phyloP scores from a whole-genome alignment of 2,888 invertebrate genomes.

The Lasioglossum lativentre region DNA sequence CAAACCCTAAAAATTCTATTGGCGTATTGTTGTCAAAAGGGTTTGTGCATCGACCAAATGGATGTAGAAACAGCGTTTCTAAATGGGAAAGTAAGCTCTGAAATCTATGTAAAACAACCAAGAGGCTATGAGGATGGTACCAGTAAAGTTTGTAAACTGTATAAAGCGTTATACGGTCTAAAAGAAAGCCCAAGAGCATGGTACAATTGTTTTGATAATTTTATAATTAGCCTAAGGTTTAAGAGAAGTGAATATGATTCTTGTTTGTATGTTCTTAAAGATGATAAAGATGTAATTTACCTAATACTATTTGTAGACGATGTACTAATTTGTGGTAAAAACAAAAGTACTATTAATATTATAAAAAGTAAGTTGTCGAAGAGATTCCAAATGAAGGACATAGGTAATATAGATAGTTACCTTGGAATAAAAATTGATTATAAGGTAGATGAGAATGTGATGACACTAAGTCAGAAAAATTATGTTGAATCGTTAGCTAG shows the following conservation, averaged over 20 bases:
- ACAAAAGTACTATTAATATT: too few species aligned
- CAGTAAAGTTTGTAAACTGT: neutral
- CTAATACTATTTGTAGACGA: too few species aligned
- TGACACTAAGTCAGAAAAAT: too few species aligned
- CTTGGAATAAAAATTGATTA: too few species aligned
- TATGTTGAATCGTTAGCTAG: too few species aligned
- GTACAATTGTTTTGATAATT: conserved; percentile 38
- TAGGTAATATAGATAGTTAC: too few species aligned
- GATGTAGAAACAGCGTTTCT: neutral
- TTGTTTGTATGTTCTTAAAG: too few species aligned
- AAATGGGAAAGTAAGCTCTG: neutral
- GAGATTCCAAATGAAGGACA: too few species aligned
- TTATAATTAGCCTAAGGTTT: conserved; percentile 18
- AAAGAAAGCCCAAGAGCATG: neutral
- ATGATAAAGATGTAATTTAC: too few species aligned
- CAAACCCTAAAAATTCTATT: neutral
- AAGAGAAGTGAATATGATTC: conserved; percentile 13
- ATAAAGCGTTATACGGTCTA: neutral
- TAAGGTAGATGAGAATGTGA: too few species aligned
- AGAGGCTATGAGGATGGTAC: neutral
- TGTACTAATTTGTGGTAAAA: too few species aligned
- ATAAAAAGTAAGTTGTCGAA: too few species aligned
- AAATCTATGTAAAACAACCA: neutral
- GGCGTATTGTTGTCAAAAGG: neutral
- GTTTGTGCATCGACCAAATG: neutral